Conservation (phyloP, 2,797 vertebrate genomes). For the Fistularia tabacaria region DNA sequence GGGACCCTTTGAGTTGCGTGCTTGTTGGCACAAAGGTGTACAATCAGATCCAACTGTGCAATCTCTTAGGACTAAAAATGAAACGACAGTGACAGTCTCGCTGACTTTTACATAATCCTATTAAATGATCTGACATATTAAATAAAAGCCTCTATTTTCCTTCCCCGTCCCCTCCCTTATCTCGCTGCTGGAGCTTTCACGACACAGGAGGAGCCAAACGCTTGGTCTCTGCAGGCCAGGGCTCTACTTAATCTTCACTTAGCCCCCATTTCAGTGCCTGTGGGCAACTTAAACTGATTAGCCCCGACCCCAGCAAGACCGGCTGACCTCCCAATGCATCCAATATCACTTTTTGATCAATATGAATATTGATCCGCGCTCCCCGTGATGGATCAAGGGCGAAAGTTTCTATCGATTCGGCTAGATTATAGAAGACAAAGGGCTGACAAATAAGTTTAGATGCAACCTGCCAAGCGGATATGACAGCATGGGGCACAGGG, state of each 20-base stretch:
- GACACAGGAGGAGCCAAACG: slow-evolving; percentile 28
- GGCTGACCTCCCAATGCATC: slow-evolving; percentile 66
- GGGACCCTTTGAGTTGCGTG: too few relatives aligned
- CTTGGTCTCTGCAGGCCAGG: slow-evolving; percentile 42
- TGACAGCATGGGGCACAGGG: slow-evolving; percentile 59
- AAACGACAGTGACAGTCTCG: not conserved
- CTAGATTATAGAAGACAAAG: slow-evolving; percentile 75
- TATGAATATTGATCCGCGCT: slow-evolving; percentile 69
- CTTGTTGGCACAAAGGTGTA: not conserved
- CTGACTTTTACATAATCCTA: slow-evolving; percentile 8
- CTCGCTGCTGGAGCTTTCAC: slow-evolving; percentile 27
- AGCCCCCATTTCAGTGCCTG: slow-evolving; percentile 60
- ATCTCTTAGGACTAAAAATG: slow-evolving; percentile 6
- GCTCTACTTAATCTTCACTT: slow-evolving; percentile 69
- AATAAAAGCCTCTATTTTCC: slow-evolving; percentile 9
- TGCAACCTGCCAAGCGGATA: slow-evolving; percentile 59
- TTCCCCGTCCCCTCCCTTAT: slow-evolving; percentile 20
- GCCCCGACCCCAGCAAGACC: slow-evolving; percentile 59
- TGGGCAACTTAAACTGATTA: slow-evolving; percentile 76
- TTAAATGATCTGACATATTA: not conserved
- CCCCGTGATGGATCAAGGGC: slow-evolving; percentile 62
- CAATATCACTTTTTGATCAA: slow-evolving; percentile 76
- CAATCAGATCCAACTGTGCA: not conserved
- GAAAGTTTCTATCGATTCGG: slow-evolving; percentile 68
- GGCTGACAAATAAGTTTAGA: slow-evolving; percentile 75